Conservation (phyloP, 2,113 vertebrate species). For the Tretioscincus oriximinensis region DNA sequence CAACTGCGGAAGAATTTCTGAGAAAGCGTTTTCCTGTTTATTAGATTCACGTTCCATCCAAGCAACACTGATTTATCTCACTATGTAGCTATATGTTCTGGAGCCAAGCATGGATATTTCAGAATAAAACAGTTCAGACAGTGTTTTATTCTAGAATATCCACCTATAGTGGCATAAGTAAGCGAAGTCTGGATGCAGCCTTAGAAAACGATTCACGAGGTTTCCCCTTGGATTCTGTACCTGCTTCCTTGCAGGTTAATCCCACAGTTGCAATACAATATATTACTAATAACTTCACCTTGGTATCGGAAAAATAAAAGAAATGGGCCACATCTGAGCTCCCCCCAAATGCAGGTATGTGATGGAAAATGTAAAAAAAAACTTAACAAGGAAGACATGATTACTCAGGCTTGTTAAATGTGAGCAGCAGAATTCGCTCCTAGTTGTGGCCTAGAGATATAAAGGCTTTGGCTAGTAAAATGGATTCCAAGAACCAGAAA, state of each 20-base stretch:
- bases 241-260: not conserved
- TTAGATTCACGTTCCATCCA: not conserved
- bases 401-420: not conserved
- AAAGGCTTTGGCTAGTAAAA: not conserved
- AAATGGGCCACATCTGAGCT: not conserved
- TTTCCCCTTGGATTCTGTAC: not conserved
- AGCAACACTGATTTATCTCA: no score
- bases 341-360: not conserved
- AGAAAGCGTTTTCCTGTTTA: not conserved
- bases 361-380: not conserved
- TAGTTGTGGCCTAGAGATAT: not conserved
- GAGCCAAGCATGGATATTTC: no score
- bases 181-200: no score
- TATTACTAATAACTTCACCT: no score
- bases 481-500: not conserved
- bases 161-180: no score
- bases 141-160: no score
- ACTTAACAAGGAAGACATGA: not conserved
- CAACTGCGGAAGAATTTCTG: not conserved
- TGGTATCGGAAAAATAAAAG: not conserved
- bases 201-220: not conserved
- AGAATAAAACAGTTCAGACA: no score
- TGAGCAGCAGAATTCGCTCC: not conserved
- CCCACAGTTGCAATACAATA: no score
- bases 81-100: no score